phyloP scores from a whole-genome alignment of 2,888 invertebrate species.

The Cephus nigrinus region DNA sequence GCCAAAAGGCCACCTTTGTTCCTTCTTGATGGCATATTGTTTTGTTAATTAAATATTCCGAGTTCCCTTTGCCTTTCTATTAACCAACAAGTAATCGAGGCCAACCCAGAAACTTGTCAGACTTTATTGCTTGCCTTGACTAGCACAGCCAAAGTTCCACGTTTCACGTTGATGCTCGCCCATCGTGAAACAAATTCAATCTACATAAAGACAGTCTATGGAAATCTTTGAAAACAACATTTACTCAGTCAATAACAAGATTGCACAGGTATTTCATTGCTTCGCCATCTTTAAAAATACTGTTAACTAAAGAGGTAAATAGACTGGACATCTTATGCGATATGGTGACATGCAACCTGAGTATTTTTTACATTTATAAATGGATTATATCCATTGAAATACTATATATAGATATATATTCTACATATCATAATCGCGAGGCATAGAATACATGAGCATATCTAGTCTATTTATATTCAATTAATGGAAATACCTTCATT shows the following conservation, averaged over 20 bases:
- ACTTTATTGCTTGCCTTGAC: neutral
- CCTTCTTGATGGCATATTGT: slow-evolving; percentile 73
- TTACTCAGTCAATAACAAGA: neutral
- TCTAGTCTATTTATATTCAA: too few species aligned
- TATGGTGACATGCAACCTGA: too few species aligned
- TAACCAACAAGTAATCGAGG: neutral
- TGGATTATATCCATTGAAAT: too few species aligned
- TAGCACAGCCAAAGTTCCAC: slow-evolving; percentile 27
- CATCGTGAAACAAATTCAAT: slow-evolving; percentile 12
- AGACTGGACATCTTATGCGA: too few species aligned
- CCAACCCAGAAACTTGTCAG: neutral
- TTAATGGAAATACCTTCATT: too few species aligned
- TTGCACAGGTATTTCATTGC: neutral
- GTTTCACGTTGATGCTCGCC: slow-evolving; percentile 28
- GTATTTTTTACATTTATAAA: too few species aligned
- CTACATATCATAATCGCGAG: too few species aligned
- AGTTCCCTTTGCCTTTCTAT: neutral
- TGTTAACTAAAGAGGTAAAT: neutral
- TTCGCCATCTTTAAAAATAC: slow-evolving; percentile 27
- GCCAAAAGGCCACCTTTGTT: slow-evolving; percentile 81
- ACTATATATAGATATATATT: too few species aligned
- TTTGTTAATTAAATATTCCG: slow-evolving; percentile 18
- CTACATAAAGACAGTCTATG: neutral
- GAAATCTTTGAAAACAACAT: neutral
- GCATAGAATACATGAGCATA: too few species aligned